Base-by-base conservation (phyloP, 2,888 invertebrate species). In the Yponomeuta cagnagella region DNA sequence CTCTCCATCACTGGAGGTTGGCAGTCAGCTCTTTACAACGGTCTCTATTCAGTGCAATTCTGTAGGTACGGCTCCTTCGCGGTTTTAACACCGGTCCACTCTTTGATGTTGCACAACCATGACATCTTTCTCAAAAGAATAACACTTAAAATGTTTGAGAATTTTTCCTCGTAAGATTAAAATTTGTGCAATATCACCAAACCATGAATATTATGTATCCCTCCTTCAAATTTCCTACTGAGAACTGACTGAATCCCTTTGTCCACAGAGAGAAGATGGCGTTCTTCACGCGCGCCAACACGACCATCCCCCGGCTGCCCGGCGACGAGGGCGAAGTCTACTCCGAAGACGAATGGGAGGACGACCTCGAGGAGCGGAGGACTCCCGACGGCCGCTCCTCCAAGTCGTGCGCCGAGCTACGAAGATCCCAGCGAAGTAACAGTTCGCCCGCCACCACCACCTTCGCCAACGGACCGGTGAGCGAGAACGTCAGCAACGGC, bases 211-310 rank as follows among this genome's bases (percentile, higher is more conserved):
- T 43, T 0, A 43, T 8, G 43, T 5, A 5, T 37, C 2, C 37
- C 37, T 5, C 37, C 5, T 37, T 37, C 37, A 5, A 37, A 37
- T 52, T 52, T 52, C 10, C 52, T 52, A 12, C 10, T 9, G 12
- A 58, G 15, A 15, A 15, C 12, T 58, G 12, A 58, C 12, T 15
- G 4, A 4, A 15, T 65, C 12, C 43, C 63, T 52, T 71, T 48
- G 76, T 82, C 93, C 93, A 48, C 92, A 98, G 98, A 92, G 98
- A 98, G 90, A 98, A 98, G 90, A 98, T 98, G 96, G 97, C 98
- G 65, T 98, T 98, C 92, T 98, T 98, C 88, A 98, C 98, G 0
- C 95, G 96, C 78, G 94, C 95, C 74, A 96, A 96, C 78, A 87
- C 95, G 52, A 95, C 94, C 73, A 95, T 97, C 79, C 97, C 97